Evolutionary conservation across 2,888 invertebrate genomes (phyloP).

Genomic region (Himalopsyche kuldschensis): DNA sequence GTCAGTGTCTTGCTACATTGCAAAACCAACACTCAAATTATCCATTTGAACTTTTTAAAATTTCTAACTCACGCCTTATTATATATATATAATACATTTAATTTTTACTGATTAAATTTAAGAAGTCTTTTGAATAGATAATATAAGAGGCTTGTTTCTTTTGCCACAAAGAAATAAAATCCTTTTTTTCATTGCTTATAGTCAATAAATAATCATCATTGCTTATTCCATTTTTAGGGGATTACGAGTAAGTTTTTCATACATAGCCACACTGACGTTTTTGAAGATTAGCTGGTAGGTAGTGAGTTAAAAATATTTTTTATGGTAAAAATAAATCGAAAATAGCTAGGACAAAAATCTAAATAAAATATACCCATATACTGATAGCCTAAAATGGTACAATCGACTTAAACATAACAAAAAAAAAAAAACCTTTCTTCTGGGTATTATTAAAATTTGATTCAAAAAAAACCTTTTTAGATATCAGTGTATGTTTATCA

Average conservation of each 20-base stretch:
- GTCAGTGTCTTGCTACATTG: neutral
- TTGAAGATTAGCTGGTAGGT: neutral
- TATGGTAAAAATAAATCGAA: slow-evolving; percentile 6
- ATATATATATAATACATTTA: neutral
- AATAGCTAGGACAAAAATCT: slow-evolving; percentile 8
- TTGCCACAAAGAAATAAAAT: neutral
- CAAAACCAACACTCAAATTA: neutral
- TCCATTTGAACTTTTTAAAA: neutral
- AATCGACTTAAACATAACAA: neutral
- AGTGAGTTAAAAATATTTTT: slow-evolving; percentile 10
- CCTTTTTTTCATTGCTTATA: neutral
- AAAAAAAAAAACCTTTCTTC: too few species aligned
- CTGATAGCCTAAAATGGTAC: neutral
- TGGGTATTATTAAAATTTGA: too few species aligned
- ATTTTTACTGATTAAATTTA: neutral
- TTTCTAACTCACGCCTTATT: neutral
- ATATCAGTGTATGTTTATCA: neutral
- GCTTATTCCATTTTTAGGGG: neutral
- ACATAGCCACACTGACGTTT: slow-evolving; percentile 6
- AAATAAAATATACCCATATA: neutral
- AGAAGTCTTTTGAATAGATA: neutral
- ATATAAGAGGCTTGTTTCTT: neutral
- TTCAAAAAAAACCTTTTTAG: too few species aligned
- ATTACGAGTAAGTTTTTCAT: neutral
- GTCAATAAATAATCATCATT: neutral